Evolutionary conservation across 2,888 invertebrate genomes (phyloP).

Genomic region (Mythimna pallens): DNA sequence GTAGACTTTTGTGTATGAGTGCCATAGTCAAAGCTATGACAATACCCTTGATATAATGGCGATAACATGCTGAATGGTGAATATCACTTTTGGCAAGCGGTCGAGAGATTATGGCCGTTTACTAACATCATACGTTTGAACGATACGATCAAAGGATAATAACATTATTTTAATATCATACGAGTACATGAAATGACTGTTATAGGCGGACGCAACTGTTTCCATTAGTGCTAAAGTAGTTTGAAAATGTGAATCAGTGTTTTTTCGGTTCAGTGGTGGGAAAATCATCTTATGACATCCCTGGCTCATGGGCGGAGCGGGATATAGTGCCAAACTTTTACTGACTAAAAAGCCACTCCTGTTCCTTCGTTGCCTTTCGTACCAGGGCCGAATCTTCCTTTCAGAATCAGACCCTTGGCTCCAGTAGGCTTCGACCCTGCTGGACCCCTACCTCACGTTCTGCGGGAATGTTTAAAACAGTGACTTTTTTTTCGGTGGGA

Average conservation of each 20-base stretch:
- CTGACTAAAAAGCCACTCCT: no score
- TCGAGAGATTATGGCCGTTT: constrained; percentile 33
- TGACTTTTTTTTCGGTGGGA: no score
- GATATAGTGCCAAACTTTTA: no score
- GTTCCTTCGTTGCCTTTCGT: no score
- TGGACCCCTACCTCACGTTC: neutral
- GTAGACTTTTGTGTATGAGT: constrained; percentile 8
- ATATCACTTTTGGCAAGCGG: constrained; percentile 52
- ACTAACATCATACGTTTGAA: constrained; percentile 43
- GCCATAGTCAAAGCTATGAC: constrained; percentile 3
- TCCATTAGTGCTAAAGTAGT: constrained; percentile 25
- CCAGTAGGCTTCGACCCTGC: no score
- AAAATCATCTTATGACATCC: no score
- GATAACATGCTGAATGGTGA: constrained; percentile 22
- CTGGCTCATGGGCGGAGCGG: no score
- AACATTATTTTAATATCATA: constrained; percentile 29
- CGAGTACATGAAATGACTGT: constrained; percentile 3
- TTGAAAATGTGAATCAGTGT: neutral
- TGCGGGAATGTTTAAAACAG: no score
- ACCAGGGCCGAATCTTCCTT: no score
- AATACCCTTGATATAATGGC: constrained; percentile 31
- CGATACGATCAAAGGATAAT: constrained; percentile 43
- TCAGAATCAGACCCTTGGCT: no score
- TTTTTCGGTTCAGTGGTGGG: no score
- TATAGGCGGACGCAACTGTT: constrained; percentile 6